A percentile compares a stretch with the other conserved stretches of the same genome.
Conservation (phyloP, 1,140 invertebrate genomes). For the Macrosteles quadrilineatus region DNA sequence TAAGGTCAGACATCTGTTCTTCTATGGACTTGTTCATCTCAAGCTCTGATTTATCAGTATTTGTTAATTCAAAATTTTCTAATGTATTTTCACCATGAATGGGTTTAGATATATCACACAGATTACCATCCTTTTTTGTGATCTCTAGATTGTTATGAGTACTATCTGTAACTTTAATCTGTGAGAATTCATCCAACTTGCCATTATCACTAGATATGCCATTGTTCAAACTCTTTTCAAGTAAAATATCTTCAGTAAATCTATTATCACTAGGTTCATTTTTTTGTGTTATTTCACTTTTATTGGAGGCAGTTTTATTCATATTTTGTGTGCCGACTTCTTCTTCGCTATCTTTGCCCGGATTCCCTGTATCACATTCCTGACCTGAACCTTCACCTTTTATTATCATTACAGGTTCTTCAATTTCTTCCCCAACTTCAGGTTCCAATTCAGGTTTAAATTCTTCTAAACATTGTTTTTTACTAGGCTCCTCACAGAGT, state of each 20-base stretch:
- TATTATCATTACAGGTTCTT: slow-evolving; percentile 70
- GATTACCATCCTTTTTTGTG: no score
- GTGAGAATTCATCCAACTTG: no score
- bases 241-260: no score
- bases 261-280: slow-evolving; percentile 68
- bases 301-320: slow-evolving; percentile 64
- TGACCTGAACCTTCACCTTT: slow-evolving; percentile 70
- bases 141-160: no score
- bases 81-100: no score
- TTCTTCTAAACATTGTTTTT: slow-evolving; percentile 37
- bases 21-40: background rate
- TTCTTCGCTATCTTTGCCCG: slow-evolving; percentile 44
- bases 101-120: no score
- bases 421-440: slow-evolving; percentile 68
- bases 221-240: slow-evolving; percentile 64
- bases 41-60: background rate
- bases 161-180: no score
- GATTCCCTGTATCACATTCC: slow-evolving; percentile 69
- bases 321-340: slow-evolving; percentile 43
- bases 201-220: slow-evolving; percentile 37
- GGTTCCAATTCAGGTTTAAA: slow-evolving; percentile 31
- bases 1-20: background rate
- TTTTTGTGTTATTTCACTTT: slow-evolving; percentile 56
- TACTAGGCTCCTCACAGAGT: slow-evolving; percentile 23
- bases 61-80: no score